Evolutionary conservation across 2,797 vertebrate species (phyloP).

Genomic region (Oophaga sylvatica): DNA sequence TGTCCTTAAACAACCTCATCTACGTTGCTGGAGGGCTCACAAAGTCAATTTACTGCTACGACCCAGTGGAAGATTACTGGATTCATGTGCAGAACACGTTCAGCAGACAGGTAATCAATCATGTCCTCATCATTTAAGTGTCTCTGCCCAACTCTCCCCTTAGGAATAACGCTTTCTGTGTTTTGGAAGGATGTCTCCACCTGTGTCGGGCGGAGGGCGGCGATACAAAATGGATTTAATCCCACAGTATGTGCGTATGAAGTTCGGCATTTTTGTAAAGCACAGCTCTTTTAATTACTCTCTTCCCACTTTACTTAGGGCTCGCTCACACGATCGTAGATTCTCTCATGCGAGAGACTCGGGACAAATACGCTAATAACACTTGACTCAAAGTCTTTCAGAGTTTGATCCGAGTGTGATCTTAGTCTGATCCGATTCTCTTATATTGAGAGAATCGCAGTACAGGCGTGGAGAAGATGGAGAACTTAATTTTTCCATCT

Average conservation of each 20-base stretch:
- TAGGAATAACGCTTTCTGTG: background rate
- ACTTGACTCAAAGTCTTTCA: no score
- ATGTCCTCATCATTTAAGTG: background rate
- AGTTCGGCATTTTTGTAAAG: no score
- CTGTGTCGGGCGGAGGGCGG: background rate
- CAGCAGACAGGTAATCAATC: conserved; percentile 86
- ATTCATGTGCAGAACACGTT: conserved; percentile 94
- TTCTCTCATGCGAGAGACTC: no score
- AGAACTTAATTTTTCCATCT: no score
- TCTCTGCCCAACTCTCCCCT: background rate
- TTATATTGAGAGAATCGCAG: no score
- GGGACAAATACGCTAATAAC: no score
- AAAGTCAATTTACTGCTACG: conserved; percentile 94
- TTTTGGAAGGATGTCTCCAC: background rate
- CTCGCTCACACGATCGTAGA: no score
- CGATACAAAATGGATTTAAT: background rate
- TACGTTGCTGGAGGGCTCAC: conserved; percentile 95
- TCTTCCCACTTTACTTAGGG: no score
- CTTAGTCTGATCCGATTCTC: no score
- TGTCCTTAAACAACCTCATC: conserved; percentile 92
- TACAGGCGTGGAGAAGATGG: no score
- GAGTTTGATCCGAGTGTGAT: no score
- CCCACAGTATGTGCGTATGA: background rate
- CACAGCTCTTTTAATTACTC: no score
- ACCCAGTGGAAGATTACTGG: conserved; percentile 94